Base-by-base conservation (phyloP, 2,797 vertebrate species). In the Gobionotothen gibberifrons region DNA sequence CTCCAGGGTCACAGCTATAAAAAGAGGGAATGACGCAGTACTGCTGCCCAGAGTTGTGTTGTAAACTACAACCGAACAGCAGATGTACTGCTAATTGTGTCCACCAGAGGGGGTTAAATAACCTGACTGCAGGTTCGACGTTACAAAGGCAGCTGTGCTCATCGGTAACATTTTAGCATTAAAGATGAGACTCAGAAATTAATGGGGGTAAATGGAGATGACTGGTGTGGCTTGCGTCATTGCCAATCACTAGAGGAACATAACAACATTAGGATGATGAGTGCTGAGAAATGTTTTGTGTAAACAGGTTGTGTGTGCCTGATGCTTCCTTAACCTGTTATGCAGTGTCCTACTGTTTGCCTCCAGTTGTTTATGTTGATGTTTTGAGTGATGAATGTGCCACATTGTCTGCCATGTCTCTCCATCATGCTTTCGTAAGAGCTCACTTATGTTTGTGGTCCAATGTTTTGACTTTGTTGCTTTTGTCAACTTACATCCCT, bases 1-100 rank as follows among this genome's bases (percentile, higher is more conserved):
- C 94, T 95, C 94, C 95, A 93, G 92, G 94, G 93, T 93, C 92
- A 88, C 88, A 76, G 85, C 92, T 94, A 95, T 94, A 93, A 95
- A 93, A 95, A 95, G 92, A 89, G 51, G 69, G 76, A 79, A 93
- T 95, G 94, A 95, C 91, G 93, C 92, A 91, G 86, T 88, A 74
- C 87, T 26, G 61, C 88, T 88, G 89, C 85, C 84, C 89, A 83
- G 64, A 80, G 69, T 59, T 69, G 75, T 79, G 83, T 83, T 89
- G 74, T 83, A 81, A 90, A 89, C 89, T 80, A 19, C 1, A 22
- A 54, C 36, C 63, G 78, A 36, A 48, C 77, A 64, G 62, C 48
- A 55, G 47, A 2, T 74, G 85, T 47, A 78, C 57, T 81, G 63
- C 62, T 51, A 55, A 5, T 49, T 13, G 3, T 42, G 72, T 40